Evolutionary conservation across 2,113 vertebrate genomes (phyloP).

Genomic region (Scartelaos histophorus): DNA sequence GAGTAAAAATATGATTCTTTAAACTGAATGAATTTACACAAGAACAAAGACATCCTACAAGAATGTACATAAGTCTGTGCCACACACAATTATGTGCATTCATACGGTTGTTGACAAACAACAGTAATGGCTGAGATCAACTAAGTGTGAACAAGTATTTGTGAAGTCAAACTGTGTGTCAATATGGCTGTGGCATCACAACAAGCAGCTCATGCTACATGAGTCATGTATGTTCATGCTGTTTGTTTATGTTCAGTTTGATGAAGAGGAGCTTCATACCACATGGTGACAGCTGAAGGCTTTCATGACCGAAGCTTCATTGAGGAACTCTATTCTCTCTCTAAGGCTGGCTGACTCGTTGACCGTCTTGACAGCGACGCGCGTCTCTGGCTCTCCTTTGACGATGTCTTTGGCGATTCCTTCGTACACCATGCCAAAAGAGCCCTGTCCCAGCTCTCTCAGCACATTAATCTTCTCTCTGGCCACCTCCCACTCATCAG

Average conservation of each 20-base stretch:
- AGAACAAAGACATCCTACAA: background rate
- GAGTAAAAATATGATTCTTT: background rate
- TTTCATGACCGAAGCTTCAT: slow-evolving; percentile 98
- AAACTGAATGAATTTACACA: background rate
- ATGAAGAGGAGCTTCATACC: slow-evolving; percentile 72
- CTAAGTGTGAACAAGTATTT: slow-evolving; percentile 33
- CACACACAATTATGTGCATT: background rate
- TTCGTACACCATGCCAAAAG: slow-evolving; percentile 98
- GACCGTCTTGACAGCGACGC: slow-evolving; percentile 93
- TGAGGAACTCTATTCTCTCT: slow-evolving; percentile 96
- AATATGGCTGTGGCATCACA: slow-evolving; percentile 34
- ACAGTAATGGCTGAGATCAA: slow-evolving; percentile 4
- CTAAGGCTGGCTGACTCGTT: slow-evolving; percentile 93
- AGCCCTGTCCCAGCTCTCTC: slow-evolving; percentile 92
- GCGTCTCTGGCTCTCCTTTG: slow-evolving; percentile 88
- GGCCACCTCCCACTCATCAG: slow-evolving; percentile 95
- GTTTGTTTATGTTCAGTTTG: slow-evolving; percentile 15
- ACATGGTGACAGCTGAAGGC: slow-evolving; percentile 97
- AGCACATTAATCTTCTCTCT: slow-evolving; percentile 91
- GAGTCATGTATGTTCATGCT: slow-evolving; percentile 38
- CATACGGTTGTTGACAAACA: slow-evolving; percentile 6
- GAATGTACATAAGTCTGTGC: background rate
- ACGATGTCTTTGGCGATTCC: slow-evolving; percentile 91
- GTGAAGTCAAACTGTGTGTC: slow-evolving; percentile 47
- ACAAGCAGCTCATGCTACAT: slow-evolving; percentile 24